These are phyloP conservation scores for Phasianus colchicus DNA, from an alignment of 2,113 vertebrate species.

Conservation along the genomic window DNA sequence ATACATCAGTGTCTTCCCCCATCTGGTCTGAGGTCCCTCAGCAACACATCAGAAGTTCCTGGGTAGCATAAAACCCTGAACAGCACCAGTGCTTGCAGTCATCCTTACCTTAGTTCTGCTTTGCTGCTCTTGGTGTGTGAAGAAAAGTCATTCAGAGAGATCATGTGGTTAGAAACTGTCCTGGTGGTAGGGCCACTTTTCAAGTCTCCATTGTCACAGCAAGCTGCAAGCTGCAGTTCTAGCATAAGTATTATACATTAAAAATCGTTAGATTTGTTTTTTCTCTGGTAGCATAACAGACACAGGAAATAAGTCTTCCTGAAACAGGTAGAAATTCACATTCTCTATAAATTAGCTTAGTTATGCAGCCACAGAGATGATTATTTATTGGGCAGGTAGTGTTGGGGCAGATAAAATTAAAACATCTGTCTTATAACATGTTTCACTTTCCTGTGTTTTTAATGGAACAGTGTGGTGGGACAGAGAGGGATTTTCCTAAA, in stretches of 20 bases:
- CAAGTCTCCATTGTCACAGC: background rate
- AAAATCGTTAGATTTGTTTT: background rate
- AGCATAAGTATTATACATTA: background rate
- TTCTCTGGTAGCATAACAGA: background rate
- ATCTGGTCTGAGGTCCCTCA: background rate
- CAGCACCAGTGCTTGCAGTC: background rate
- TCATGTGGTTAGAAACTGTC: background rate
- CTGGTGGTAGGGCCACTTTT: background rate
- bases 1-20: background rate
- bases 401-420: background rate
- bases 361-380: background rate
- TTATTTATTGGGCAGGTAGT: constrained; percentile 27
- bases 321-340: background rate
- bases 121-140: background rate
- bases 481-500: background rate
- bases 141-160: background rate
- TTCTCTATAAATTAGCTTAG: background rate
- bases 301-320: background rate
- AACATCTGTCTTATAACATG: background rate
- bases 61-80: background rate
- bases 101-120: background rate
- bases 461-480: background rate
- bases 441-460: background rate
- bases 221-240: background rate
- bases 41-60: background rate